Evolutionary conservation across 2,888 invertebrate species (phyloP), one percentile per base, ranked within the genome.

Genomic region (Agonopterix subpropinquella): DNA sequence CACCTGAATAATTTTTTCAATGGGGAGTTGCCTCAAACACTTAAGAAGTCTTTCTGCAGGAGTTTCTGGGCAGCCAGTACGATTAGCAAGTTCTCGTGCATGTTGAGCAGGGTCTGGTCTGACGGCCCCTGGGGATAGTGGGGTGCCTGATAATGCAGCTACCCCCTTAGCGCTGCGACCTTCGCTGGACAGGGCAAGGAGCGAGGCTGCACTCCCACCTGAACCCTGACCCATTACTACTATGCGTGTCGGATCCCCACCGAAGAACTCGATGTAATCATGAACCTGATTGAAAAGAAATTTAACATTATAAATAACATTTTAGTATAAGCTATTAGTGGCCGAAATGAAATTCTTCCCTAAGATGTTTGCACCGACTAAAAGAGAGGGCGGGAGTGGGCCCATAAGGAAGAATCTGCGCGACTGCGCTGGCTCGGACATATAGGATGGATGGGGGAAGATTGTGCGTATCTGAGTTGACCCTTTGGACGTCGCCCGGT

Each of bases 181-280:
- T 50, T 92, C 89, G 11, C 89, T 89, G 1, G 94, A 93, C 70
- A 93, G 76, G 0, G 92, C 90, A 11, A 95, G 68, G 52, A 94
- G 89, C 36, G 93, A 90, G 1, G 94, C 95, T 48, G 92, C 91
- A 56, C 93, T 92, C 0, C 93, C 95, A 0, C 95, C 95, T 0
- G 93, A 92, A 1, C 94, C 95, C 66, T 95, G 95, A 0, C 95
- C 95, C 82, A 94, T 92, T 1, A 93, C 90, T 36, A 92, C 90
- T n/a, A 95, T 89, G 57, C 91, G 90, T 15, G 91, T 89, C 0
- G 93, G 92, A 75, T 95, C 92, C 3, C 95, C 95, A 0, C 95
- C 95, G 62, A 95, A 95, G 67, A 92, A 93, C 50, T 91, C 89
- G 37, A 95, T 94, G 65, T 95, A 93, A 55, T 94, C 92, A 48